Base-by-base conservation (phyloP, 2,888 invertebrate species). In the Celastrina argiolus region DNA sequence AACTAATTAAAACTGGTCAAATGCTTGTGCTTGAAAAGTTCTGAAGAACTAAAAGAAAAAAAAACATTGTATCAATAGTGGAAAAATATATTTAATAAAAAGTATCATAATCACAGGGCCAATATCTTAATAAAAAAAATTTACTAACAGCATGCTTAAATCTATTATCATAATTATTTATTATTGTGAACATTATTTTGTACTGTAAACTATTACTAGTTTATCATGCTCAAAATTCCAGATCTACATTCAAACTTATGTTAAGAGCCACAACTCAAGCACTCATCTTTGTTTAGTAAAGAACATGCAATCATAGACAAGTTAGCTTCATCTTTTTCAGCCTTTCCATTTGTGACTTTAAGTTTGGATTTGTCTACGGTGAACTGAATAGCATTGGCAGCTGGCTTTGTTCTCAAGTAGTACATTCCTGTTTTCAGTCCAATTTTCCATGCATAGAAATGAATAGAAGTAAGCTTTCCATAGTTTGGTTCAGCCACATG, bases 391-490 rank as follows among this genome's bases (percentile, higher is more conserved):
- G 99, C 98, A 83, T 97, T 96, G 1, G 96, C 98, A 0, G 99
- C 99, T 6, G 99, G 97, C 81, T 98, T 98, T 0, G 98, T 99
- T 64, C 99, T 93, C 72, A 99, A 91, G 83, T 99, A 99, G 85
- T 99, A 99, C 99, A 99, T 99, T 64, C 99, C 99, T 1, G 99
- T 99, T 90, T 99, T 99, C 68, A 99, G 91, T 2, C 99, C 99
- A 87, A 95, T 93, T 88, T 97, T 96, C 99, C 99, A 99, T 0
- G 97, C 97, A 83, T 97, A 97, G 85, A 99, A 99, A 87, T 99
- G 99, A 94, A 99, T 99, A 2, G 99, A 99, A 1, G 98, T 97
- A 66, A 99, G 91, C 82, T 97, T 97, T 5, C 96, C 97, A 80
- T 97, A 97, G 79, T 95, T 97, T 5, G 99, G 98, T 80, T 97